phyloP scores from a whole-genome alignment of 2,888 invertebrate species.

The Parelbella ahira region DNA sequence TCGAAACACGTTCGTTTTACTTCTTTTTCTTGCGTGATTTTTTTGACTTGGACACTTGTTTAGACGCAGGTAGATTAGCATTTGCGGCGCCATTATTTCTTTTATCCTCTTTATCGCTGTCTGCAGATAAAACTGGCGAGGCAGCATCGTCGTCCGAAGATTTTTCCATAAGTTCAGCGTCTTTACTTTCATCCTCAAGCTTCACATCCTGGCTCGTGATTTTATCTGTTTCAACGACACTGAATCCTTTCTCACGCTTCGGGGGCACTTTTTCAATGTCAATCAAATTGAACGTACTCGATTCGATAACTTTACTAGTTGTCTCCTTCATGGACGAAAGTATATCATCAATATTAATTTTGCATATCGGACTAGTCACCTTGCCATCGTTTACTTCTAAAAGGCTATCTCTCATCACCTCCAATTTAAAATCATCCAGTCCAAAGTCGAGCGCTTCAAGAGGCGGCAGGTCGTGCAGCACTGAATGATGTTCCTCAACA shows the following conservation, averaged over 20 bases:
- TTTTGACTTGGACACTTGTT: constrained; percentile 69
- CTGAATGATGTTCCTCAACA: constrained; percentile 69
- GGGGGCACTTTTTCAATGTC: constrained; percentile 65
- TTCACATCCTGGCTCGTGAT: constrained; percentile 64
- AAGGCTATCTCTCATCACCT: constrained; percentile 70
- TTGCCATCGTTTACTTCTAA: constrained; percentile 56
- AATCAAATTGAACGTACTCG: constrained; percentile 65
- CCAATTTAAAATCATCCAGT: constrained; percentile 67
- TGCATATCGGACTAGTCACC: constrained; percentile 65
- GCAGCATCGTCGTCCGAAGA: constrained; percentile 80
- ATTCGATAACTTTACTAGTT: constrained; percentile 52
- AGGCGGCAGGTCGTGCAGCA: constrained; percentile 58
- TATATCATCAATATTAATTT: constrained; percentile 71
- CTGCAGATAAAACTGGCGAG: constrained; percentile 73
- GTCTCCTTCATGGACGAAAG: constrained; percentile 66
- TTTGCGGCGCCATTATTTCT: constrained; percentile 58
- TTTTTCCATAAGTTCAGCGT: constrained; percentile 65
- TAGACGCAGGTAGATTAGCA: constrained; percentile 53
- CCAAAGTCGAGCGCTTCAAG: constrained; percentile 64
- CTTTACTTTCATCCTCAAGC: constrained; percentile 58
- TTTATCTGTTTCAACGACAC: constrained; percentile 63
- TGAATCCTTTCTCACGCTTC: constrained; percentile 63
- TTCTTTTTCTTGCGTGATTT: constrained; percentile 83
- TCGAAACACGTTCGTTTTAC: constrained; percentile 70
- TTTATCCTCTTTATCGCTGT: constrained; percentile 79